A percentile compares a stretch with the other conserved stretches of the same genome.
These are phyloP conservation scores for Brachionus sp. DNA, from an alignment of 1,140 invertebrate species.

Conservation along the genomic window DNA sequence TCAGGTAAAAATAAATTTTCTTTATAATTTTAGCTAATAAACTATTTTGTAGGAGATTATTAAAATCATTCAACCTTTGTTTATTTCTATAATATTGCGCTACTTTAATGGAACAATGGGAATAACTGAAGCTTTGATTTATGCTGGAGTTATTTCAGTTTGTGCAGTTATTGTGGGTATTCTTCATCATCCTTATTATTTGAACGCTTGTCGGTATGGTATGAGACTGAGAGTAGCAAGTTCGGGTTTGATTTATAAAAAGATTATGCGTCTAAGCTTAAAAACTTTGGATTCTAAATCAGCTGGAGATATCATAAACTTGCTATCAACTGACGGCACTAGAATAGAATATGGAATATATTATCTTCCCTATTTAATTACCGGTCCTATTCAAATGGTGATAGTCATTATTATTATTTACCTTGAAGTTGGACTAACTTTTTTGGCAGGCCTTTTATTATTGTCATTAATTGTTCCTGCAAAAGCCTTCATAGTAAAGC, in stretches of 20 bases:
- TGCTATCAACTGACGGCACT: constrained; percentile 32
- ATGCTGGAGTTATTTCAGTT: constrained; percentile 64
- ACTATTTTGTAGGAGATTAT: constrained; percentile 51
- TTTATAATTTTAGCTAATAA: neutral
- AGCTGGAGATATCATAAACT: constrained; percentile 30
- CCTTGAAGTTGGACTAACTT: neutral
- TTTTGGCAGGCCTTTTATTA: constrained; percentile 1
- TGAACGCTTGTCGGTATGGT: constrained; percentile 67
- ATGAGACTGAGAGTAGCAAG: constrained; percentile 75
- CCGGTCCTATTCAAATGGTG: constrained; percentile 20
- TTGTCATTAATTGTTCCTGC: constrained; percentile 8
- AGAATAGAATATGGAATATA: constrained; percentile 34
- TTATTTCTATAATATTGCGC: constrained; percentile 55
- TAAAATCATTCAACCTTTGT: constrained; percentile 56
- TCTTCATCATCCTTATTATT: constrained; percentile 73
- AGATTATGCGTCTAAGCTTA: constrained; percentile 60
- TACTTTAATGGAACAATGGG: constrained; percentile 52
- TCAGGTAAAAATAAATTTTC: neutral
- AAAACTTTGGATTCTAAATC: neutral
- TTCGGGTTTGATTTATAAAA: constrained; percentile 75
- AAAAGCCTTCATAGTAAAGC: neutral
- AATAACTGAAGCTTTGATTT: constrained; percentile 52
- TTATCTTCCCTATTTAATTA: constrained; percentile 26
- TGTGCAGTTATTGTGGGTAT: constrained; percentile 69
- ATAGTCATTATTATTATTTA: constrained; percentile 11